Evolutionary conservation across 2,888 invertebrate species (phyloP).

Genomic region (Ramazzottius varieornatus): DNA sequence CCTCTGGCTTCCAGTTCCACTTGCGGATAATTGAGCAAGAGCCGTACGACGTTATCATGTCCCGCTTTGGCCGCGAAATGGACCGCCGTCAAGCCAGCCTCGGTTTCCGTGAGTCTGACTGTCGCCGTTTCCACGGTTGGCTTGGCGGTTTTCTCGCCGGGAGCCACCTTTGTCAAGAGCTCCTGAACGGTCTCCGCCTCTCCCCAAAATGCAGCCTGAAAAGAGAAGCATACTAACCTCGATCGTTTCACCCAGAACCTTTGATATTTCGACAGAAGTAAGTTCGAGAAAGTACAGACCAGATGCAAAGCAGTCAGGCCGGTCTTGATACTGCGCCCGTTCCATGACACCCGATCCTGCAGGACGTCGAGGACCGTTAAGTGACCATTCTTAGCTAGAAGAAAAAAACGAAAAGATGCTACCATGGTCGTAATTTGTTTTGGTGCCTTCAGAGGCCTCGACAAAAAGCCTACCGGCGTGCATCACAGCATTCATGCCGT

Average conservation of each 20-base stretch:
- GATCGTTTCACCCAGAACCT: too few relatives aligned
- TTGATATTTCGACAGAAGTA: too few relatives aligned
- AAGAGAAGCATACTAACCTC: too few relatives aligned
- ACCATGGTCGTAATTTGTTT: too few relatives aligned
- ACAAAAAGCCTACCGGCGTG: too few relatives aligned
- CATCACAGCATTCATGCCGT: neutral
- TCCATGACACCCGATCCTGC: neutral
- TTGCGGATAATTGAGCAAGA: constrained; percentile 80
- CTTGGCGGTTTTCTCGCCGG: constrained; percentile 13
- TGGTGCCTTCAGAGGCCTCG: too few relatives aligned
- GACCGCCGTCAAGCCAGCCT: constrained; percentile 73
- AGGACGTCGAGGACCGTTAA: neutral
- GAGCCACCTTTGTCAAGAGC: constrained; percentile 21
- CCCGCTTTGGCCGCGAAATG: constrained; percentile 91
- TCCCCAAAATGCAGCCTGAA: constrained; percentile 20
- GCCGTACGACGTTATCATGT: constrained; percentile 82
- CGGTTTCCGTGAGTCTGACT: neutral
- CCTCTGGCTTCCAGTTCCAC: constrained; percentile 71
- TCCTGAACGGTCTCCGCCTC: constrained; percentile 23
- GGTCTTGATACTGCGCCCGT: neutral
- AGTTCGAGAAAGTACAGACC: too few relatives aligned
- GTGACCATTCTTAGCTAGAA: neutral
- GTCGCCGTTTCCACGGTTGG: neutral
- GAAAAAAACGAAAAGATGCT: too few relatives aligned
- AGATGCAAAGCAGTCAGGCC: too few relatives aligned